These are phyloP conservation scores for Pycnonotus jocosus DNA, from an alignment of 2,113 vertebrate genomes.

Conservation along the genomic window DNA sequence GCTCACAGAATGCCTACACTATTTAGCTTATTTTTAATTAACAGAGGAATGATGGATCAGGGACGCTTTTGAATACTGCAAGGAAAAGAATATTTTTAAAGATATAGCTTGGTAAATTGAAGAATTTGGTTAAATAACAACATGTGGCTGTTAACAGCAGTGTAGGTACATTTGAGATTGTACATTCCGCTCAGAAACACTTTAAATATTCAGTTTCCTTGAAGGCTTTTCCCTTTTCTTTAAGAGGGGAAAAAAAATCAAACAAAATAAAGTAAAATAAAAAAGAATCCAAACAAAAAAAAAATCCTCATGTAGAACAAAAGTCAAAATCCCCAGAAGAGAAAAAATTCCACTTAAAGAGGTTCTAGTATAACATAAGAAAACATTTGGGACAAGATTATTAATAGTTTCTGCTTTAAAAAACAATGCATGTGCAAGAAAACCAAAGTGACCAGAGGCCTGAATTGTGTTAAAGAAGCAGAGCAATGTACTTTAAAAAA, in stretches of 20 bases:
- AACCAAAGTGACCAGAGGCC: background rate
- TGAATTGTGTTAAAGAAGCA: background rate
- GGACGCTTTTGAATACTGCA: background rate
- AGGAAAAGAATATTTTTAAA: background rate
- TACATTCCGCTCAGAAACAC: background rate
- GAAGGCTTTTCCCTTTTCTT: background rate
- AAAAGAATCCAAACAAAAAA: background rate
- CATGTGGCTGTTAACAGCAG: background rate
- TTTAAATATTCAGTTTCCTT: background rate
- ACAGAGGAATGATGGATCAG: background rate
- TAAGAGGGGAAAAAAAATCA: background rate
- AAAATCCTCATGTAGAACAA: background rate
- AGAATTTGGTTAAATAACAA: background rate
- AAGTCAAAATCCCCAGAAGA: background rate
- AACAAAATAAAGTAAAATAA: background rate
- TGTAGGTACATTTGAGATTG: background rate
- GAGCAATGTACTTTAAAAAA: background rate
- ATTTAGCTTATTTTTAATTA: background rate
- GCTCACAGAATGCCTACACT: background rate
- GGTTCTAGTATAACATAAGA: background rate
- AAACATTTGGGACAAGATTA: background rate
- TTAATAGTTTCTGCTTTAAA: background rate
- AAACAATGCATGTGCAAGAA: background rate
- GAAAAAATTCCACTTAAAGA: background rate
- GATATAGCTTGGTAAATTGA: background rate